These are phyloP conservation scores for Trilocha varians DNA, from an alignment of 2,888 invertebrate genomes.

Conservation along the genomic window DNA sequence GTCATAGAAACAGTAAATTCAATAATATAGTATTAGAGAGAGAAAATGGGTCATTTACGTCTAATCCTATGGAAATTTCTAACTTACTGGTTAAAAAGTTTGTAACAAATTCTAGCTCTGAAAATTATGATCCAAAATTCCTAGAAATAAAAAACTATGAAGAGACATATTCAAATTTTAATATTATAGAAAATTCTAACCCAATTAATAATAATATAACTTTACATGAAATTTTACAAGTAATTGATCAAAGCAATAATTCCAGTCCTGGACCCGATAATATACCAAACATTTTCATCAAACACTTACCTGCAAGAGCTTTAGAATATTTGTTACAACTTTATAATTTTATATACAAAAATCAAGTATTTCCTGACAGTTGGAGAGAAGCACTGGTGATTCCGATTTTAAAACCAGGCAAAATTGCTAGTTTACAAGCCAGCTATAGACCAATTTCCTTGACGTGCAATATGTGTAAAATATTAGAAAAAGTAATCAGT, in stretches of 20 bases:
- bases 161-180: no score
- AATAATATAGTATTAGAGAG: no score
- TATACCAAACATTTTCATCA: slow-evolving; percentile 11
- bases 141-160: no score
- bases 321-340: slow-evolving; percentile 7
- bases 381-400: slow-evolving; percentile 13
- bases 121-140: slow-evolving; percentile 9
- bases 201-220: slow-evolving; percentile 5
- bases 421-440: slow-evolving; percentile 2
- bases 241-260: slow-evolving; percentile 5
- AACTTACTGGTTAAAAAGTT: slow-evolving; percentile 8
- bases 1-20: no score
- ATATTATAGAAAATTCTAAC: slow-evolving; percentile 2
- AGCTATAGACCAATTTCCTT: slow-evolving; percentile 14
- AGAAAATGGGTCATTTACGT: no score
- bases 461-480: slow-evolving; percentile 10
- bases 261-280: slow-evolving; percentile 11
- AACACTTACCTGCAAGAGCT: slow-evolving; percentile 8
- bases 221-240: slow-evolving; percentile 7
- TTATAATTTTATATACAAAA: slow-evolving; percentile 5
- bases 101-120: slow-evolving; percentile 8
- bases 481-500: slow-evolving; percentile 12
- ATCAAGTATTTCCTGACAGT: slow-evolving; percentile 11
- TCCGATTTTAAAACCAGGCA: slow-evolving; percentile 13
- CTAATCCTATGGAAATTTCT: slow-evolving; percentile 1